phyloP scores from a whole-genome alignment of 2,888 invertebrate species.

The Geotrupes spiniger region DNA sequence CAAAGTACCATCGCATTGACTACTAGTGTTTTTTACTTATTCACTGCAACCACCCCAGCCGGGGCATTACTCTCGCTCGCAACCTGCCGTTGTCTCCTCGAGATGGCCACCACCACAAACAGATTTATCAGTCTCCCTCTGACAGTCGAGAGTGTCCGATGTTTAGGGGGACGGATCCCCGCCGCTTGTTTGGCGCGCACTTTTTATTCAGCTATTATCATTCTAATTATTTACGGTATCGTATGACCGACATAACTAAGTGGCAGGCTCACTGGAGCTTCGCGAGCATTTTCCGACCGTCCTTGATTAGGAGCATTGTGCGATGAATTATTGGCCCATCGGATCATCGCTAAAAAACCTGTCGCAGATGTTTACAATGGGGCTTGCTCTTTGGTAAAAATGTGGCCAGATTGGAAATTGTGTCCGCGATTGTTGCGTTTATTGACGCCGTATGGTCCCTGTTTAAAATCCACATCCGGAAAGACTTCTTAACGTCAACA shows the following conservation, averaged over 20 bases:
- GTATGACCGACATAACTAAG: slow-evolving; percentile 51
- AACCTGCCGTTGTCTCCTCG: slow-evolving; percentile 42
- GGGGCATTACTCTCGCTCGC: slow-evolving; percentile 32
- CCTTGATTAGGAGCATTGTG: slow-evolving; percentile 38
- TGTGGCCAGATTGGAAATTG: slow-evolving; percentile 47
- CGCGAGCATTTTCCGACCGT: slow-evolving; percentile 38
- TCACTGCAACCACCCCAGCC: slow-evolving; percentile 22
- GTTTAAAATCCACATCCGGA: no score
- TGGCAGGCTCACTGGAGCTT: slow-evolving; percentile 43
- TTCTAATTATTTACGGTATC: slow-evolving; percentile 51
- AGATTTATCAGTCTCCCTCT: slow-evolving; percentile 49
- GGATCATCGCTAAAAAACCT: slow-evolving; percentile 43
- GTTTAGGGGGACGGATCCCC: slow-evolving; percentile 38
- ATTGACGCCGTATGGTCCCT: no score
- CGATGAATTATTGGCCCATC: slow-evolving; percentile 46
- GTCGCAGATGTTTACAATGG: slow-evolving; percentile 48
- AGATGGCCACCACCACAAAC: slow-evolving; percentile 48
- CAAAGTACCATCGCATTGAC: slow-evolving; percentile 29
- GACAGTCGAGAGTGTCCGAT: slow-evolving; percentile 46
- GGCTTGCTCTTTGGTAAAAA: slow-evolving; percentile 38
- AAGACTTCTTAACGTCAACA: no score
- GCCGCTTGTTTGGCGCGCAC: slow-evolving; percentile 47
- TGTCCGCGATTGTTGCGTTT: slow-evolving; percentile 16
- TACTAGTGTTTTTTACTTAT: slow-evolving; percentile 28
- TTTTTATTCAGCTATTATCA: slow-evolving; percentile 52